Evolutionary conservation across 2,797 vertebrate genomes (phyloP).

Genomic region (Phrynocephalus forsythii): DNA sequence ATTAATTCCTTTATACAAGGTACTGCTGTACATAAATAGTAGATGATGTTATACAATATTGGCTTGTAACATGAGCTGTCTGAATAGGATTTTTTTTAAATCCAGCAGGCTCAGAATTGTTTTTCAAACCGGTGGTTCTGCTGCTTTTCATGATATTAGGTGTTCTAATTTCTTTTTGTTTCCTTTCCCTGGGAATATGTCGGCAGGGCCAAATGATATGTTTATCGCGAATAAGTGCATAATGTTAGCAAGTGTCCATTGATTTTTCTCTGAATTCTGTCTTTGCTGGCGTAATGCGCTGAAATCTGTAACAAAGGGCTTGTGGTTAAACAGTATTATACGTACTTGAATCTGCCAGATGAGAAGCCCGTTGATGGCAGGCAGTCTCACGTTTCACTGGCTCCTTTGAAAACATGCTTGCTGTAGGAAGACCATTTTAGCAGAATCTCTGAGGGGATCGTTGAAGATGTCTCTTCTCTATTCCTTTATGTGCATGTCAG

Average conservation of each 20-base stretch:
- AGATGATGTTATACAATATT: no score
- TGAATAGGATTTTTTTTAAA: background rate
- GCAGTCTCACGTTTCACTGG: conserved; percentile 57
- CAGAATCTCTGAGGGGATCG: background rate
- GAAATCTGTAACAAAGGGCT: conserved; percentile 46
- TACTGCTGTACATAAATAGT: no score
- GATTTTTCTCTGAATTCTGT: background rate
- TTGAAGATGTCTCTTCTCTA: background rate
- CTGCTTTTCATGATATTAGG: background rate
- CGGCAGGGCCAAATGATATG: background rate
- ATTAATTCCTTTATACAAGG: no score
- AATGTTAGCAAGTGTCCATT: conserved; percentile 8
- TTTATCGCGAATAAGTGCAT: background rate
- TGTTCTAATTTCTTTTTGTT: background rate
- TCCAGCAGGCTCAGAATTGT: background rate
- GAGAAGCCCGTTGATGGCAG: conserved; percentile 53
- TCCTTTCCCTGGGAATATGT: background rate
- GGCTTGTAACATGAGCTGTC: no score
- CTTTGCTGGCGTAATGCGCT: conserved; percentile 41
- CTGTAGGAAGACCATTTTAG: conserved; percentile 20
- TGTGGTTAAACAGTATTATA: conserved; percentile 54
- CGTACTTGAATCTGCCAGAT: conserved; percentile 35
- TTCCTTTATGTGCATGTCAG: background rate
- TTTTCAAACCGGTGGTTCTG: background rate
- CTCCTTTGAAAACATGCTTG: conserved; percentile 64